phyloP scores from a whole-genome alignment of 2,888 invertebrate genomes.

The Drosophila tripunctata region DNA sequence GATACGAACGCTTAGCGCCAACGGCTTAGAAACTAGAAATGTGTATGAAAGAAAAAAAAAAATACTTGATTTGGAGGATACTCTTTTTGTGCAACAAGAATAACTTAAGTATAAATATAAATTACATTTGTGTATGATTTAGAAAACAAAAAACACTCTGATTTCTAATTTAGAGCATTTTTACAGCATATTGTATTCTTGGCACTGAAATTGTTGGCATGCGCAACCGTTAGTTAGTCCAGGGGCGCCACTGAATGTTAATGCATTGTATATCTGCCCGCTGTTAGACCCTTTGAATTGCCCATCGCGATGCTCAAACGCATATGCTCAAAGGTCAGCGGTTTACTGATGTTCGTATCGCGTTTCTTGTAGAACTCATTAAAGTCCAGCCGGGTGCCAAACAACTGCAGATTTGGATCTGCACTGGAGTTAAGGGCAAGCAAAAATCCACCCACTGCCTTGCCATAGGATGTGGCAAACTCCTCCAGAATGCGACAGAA shows the following conservation, averaged over 20 bases:
- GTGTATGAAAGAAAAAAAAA: not conserved
- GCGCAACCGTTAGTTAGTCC: constrained; percentile 3
- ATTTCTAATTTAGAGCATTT: no score
- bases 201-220: constrained; percentile 5
- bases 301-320: constrained; percentile 84
- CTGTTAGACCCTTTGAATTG: constrained; percentile 11
- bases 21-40: not conserved
- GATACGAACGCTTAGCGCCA: constrained; percentile 3
- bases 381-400: constrained; percentile 96
- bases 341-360: constrained; percentile 90
- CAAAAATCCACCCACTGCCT: constrained; percentile 94
- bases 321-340: constrained; percentile 87
- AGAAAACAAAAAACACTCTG: no score
- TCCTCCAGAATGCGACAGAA: constrained; percentile 78
- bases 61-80: no score
- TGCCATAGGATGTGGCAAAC: constrained; percentile 85
- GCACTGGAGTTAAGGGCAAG: constrained; percentile 92
- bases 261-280: constrained; percentile 26
- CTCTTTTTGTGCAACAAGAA: constrained; percentile 1
- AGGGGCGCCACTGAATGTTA: not conserved
- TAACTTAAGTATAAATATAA: no score
- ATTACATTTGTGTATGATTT: no score
- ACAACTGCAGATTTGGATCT: constrained; percentile 94
- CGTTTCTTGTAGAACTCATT: constrained; percentile 96
- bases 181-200: not conserved